Conservation (phyloP, 2,797 vertebrate species). For the Coregonus ussuriensis region DNA sequence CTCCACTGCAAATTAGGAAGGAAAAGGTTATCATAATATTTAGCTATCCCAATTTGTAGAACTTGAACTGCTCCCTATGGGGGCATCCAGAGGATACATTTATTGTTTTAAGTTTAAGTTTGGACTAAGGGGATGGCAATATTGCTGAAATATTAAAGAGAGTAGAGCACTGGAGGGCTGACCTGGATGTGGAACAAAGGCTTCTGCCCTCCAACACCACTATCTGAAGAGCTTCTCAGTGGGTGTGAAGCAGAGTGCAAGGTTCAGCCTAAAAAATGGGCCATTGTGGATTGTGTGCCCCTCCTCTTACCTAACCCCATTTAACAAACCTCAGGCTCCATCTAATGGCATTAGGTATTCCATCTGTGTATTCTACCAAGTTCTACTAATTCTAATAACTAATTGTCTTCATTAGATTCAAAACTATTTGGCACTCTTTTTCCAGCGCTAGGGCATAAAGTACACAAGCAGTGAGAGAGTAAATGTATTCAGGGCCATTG, state of each 20-base stretch:
- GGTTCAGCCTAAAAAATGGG: conserved; percentile 18
- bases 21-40: conserved; percentile 95
- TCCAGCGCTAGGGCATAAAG: background rate
- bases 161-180: background rate
- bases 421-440: background rate
- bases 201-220: background rate
- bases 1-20: conserved; percentile 87
- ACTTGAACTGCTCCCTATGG: conserved; percentile 79
- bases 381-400: no score
- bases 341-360: background rate
- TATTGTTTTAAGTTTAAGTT: conserved; percentile 65
- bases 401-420: background rate
- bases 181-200: conserved; percentile 8
- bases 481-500: background rate
- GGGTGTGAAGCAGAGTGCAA: conserved; percentile 32
- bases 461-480: background rate
- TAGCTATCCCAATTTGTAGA: conserved; percentile 81
- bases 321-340: conserved; percentile 3
- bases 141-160: conserved; percentile 10
- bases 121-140: conserved; percentile 20
- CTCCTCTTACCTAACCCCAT: background rate
- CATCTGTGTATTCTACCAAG: background rate
- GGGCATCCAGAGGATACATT: conserved; percentile 71
- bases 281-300: background rate
- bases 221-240: conserved; percentile 9